Conservation (phyloP, 1,140 invertebrate species). For the Plutomurus gul region DNA sequence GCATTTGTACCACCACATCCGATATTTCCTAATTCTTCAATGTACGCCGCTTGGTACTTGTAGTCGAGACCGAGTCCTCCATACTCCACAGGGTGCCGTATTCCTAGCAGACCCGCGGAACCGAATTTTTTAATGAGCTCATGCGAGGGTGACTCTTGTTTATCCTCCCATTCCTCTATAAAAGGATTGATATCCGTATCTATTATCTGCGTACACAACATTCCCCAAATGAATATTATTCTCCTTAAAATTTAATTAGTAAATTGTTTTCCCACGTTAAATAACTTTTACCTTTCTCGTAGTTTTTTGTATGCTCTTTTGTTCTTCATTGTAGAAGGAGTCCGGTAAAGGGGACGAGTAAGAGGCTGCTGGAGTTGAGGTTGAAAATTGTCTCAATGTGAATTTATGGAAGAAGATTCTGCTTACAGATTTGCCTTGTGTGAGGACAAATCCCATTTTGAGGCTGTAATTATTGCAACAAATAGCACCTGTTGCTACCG, state of each 20-base stretch:
- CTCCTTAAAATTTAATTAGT: not conserved
- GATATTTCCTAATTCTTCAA: slow-evolving; percentile 63
- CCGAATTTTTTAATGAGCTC: slow-evolving; percentile 65
- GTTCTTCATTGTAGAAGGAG: slow-evolving; percentile 50
- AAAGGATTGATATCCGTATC: slow-evolving; percentile 66
- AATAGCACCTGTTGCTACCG: not conserved
- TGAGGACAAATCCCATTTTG: not conserved
- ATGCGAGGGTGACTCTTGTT: slow-evolving; percentile 62
- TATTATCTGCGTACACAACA: slow-evolving; percentile 61
- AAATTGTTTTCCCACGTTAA: too few species aligned
- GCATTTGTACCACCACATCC: slow-evolving; percentile 63
- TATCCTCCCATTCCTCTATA: slow-evolving; percentile 66
- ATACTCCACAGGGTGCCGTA: slow-evolving; percentile 61
- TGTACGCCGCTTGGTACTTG: slow-evolving; percentile 63
- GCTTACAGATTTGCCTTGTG: not conserved
- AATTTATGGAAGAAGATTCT: not conserved
- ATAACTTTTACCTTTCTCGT: slow-evolving; percentile 42
- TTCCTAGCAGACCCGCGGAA: slow-evolving; percentile 64
- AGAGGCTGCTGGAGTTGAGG: not conserved
- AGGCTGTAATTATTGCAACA: not conserved
- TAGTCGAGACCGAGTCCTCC: slow-evolving; percentile 66
- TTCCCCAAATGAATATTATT: not conserved
- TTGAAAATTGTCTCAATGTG: not conserved
- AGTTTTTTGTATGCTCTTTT: slow-evolving; percentile 42
- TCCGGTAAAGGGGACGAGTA: slow-evolving; percentile 37